phyloP scores from a whole-genome alignment of 1,140 invertebrate genomes.

The Ericerus pela region DNA sequence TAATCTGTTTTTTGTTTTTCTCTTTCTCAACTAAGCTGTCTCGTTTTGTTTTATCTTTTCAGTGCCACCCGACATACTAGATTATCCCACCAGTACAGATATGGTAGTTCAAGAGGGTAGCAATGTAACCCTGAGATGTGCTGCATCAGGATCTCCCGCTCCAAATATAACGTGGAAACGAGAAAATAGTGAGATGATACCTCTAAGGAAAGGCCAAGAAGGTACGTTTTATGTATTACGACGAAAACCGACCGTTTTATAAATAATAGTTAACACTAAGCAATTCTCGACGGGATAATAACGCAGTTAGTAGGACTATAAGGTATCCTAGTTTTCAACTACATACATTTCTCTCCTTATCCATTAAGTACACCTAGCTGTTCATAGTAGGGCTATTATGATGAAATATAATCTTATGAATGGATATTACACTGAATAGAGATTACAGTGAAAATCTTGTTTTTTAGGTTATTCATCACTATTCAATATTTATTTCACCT shows the following conservation, averaged over 20 bases:
- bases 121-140: constrained; percentile 67
- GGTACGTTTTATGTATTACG: constrained; percentile 31
- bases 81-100: constrained; percentile 70
- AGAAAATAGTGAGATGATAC: constrained; percentile 54
- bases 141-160: constrained; percentile 59
- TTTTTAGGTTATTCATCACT: no score
- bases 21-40: no score
- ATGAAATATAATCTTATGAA: no score
- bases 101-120: constrained; percentile 71
- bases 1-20: no score
- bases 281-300: constrained; percentile 7
- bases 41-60: constrained; percentile 28
- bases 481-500: no score
- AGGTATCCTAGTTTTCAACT: no score
- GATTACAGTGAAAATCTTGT: no score
- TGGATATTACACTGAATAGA: no score
- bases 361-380: no score
- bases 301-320: no score
- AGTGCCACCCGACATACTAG: constrained; percentile 63
- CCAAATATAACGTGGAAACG: constrained; percentile 69
- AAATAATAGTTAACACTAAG: constrained; percentile 5
- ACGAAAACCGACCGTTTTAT: constrained; percentile 7
- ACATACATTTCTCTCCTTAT: no score
- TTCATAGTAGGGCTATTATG: no score
- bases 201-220: constrained; percentile 41